Evolutionary conservation across 2,113 vertebrate species (phyloP).

Genomic region (Clarias gariepinus): DNA sequence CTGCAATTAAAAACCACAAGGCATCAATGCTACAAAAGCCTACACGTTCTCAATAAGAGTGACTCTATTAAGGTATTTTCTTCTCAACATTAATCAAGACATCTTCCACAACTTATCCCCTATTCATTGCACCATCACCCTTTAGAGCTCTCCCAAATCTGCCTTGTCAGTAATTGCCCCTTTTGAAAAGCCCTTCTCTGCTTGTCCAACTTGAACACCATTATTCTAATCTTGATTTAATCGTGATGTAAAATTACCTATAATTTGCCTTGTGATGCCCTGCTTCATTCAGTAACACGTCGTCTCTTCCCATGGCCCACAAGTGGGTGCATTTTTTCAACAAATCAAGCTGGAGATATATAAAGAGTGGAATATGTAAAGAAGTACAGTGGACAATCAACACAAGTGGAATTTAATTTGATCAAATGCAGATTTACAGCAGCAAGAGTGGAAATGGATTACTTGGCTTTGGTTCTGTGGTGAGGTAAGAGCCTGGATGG

Average conservation of each 20-base stretch:
- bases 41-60: conserved; percentile 50
- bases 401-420: conserved; percentile 7
- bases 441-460: conserved; percentile 14
- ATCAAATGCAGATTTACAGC: background rate
- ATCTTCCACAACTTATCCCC: conserved; percentile 38
- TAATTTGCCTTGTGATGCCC: conserved; percentile 76
- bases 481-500: conserved; percentile 39
- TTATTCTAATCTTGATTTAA: conserved; percentile 82
- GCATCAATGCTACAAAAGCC: conserved; percentile 60
- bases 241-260: conserved; percentile 81
- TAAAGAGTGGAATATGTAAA: conserved; percentile 58
- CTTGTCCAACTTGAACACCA: conserved; percentile 73
- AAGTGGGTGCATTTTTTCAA: conserved; percentile 66
- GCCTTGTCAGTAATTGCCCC: conserved; percentile 71
- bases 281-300: conserved; percentile 63
- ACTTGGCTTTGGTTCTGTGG: background rate
- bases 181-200: conserved; percentile 72
- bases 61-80: conserved; percentile 58
- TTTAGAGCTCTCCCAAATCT: conserved; percentile 67
- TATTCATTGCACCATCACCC: conserved; percentile 55
- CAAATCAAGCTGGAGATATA: conserved; percentile 42
- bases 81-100: conserved; percentile 46
- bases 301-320: conserved; percentile 61
- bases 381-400: conserved; percentile 37
- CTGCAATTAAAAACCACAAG: conserved; percentile 70